Conservation (phyloP, 2,888 invertebrate genomes). For the Campopleginae sp. region DNA sequence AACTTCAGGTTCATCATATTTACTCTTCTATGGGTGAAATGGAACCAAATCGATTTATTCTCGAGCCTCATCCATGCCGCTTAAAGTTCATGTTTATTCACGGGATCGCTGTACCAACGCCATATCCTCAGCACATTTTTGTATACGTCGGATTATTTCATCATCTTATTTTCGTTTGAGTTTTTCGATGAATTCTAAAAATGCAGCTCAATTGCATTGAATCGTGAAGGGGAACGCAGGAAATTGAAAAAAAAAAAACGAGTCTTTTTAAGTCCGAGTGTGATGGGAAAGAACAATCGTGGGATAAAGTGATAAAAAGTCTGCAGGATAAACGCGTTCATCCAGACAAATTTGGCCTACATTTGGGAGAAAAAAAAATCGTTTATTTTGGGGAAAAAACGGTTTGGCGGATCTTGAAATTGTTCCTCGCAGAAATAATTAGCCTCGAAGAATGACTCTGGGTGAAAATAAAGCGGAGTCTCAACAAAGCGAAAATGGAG, state of each 20-base stretch:
- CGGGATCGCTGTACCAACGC: slow-evolving; percentile 18
- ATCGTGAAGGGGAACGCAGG: neutral
- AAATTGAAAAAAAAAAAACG: neutral
- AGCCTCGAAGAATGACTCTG: too few relatives aligned
- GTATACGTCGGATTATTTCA: neutral
- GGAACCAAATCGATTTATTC: slow-evolving; percentile 7
- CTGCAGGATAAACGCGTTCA: too few relatives aligned
- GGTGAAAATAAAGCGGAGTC: too few relatives aligned
- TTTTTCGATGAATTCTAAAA: neutral
- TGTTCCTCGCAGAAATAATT: too few relatives aligned
- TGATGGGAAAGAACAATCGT: neutral
- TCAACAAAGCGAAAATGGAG: too few relatives aligned
- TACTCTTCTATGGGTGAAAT: too few relatives aligned
- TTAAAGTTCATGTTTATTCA: slow-evolving; percentile 30
- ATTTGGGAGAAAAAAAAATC: too few relatives aligned
- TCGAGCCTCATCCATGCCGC: slow-evolving; percentile 10
- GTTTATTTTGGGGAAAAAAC: too few relatives aligned
- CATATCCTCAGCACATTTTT: neutral
- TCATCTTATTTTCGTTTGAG: neutral
- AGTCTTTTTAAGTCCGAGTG: neutral
- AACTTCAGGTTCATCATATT: neutral
- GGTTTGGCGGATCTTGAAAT: too few relatives aligned
- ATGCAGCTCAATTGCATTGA: neutral
- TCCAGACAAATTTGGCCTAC: too few relatives aligned
- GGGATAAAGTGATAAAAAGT: neutral